A percentile compares a stretch with the other conserved stretches of the same genome.
These are phyloP conservation scores for Okapia johnstoni DNA, from an alignment of 2,113 vertebrate species.

Conservation along the genomic window DNA sequence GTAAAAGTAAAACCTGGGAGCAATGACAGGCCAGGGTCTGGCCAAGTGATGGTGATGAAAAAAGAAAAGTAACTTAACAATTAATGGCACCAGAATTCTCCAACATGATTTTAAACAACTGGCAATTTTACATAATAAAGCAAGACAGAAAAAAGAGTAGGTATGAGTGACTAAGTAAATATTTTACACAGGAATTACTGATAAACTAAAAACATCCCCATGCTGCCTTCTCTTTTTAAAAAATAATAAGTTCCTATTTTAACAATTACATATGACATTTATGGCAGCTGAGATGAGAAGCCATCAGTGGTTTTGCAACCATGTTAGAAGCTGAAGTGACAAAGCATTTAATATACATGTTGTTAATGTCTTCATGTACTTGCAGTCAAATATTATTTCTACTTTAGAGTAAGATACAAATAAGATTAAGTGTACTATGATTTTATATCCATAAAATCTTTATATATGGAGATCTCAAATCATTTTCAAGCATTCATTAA, in stretches of 20 bases:
- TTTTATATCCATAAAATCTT: background rate
- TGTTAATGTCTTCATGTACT: constrained; percentile 5
- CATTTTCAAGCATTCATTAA: constrained; percentile 11
- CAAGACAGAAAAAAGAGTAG: background rate
- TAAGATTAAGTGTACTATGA: background rate
- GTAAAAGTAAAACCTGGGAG: background rate
- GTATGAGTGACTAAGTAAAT: background rate
- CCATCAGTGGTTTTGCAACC: constrained; percentile 3
- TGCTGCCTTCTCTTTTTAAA: background rate
- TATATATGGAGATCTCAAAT: constrained; percentile 30
- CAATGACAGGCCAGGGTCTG: background rate
- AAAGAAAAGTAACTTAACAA: background rate
- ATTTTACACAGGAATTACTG: constrained; percentile 38
- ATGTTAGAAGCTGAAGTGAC: constrained; percentile 14
- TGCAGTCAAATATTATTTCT: constrained; percentile 9
- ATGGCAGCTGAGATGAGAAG: background rate
- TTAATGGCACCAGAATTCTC: background rate
- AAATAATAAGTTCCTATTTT: constrained; percentile 32
- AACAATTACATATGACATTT: constrained; percentile 47
- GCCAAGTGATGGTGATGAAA: background rate
- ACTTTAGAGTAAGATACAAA: background rate
- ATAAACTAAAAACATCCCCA: constrained; percentile 5
- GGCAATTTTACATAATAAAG: constrained; percentile 20
- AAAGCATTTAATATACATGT: background rate
- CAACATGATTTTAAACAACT: constrained; percentile 32